Conservation (phyloP, 2,113 vertebrate species). For the Coptodon rendalli region DNA sequence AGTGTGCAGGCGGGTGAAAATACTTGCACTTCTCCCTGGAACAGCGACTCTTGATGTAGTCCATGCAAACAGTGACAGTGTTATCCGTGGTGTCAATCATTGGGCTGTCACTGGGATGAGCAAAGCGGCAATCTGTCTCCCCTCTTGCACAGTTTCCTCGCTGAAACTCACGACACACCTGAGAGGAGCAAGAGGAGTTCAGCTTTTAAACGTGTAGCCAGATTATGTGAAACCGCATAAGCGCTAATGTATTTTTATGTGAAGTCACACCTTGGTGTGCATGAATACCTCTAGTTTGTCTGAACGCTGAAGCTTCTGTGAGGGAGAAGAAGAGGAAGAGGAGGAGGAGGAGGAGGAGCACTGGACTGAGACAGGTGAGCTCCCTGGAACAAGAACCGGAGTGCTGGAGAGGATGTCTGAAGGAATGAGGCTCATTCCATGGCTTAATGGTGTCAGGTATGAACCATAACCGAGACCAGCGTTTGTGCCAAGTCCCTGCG, state of each 20-base stretch:
- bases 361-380: slow-evolving; percentile 81
- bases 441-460: slow-evolving; percentile 85
- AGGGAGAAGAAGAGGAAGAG: slow-evolving; percentile 68
- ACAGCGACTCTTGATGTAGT: slow-evolving; percentile 99
- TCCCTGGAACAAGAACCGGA: slow-evolving; percentile 85
- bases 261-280: background rate
- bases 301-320: slow-evolving; percentile 91
- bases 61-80: slow-evolving; percentile 98
- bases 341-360: slow-evolving; percentile 80
- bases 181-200: background rate
- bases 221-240: background rate
- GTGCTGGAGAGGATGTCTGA: slow-evolving; percentile 87
- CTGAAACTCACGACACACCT: slow-evolving; percentile 97
- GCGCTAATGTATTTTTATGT: background rate
- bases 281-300: slow-evolving; percentile 90
- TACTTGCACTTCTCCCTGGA: slow-evolving; percentile 99
- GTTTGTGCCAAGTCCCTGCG: slow-evolving; percentile 85
- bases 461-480: slow-evolving; percentile 88
- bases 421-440: slow-evolving; percentile 87
- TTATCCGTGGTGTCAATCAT: slow-evolving; percentile 96
- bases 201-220: background rate
- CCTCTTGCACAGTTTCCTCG: slow-evolving; percentile 91
- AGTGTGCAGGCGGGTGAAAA: slow-evolving; percentile 98
- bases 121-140: slow-evolving; percentile 95
- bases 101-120: slow-evolving; percentile 92